Evolutionary conservation across 1,140 invertebrate species (phyloP), one percentile per base, ranked within the genome.

Genomic region (Reticulitermes speratus): DNA sequence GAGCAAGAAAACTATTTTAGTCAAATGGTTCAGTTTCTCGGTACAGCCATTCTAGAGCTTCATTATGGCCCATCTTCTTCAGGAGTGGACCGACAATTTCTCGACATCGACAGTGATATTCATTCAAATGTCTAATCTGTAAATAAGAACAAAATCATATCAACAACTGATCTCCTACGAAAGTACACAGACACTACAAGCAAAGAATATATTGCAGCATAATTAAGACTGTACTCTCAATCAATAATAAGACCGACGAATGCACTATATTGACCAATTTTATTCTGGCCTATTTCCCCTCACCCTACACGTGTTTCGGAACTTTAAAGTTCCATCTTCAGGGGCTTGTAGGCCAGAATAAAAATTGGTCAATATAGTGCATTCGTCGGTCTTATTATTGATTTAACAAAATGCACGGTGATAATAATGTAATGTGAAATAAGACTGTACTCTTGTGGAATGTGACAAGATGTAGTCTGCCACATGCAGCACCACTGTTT

Each of bases 41-140:
- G 87, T 94, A 90, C 25, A 98, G 91, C 96, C 97, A 98, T 16
- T 94, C 90, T 86, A 94, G 93, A 23, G 94, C 96, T 81, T 94
- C 93, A 2, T 89, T 88, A 86, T 95, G 92, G 0, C 93, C 93
- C 87, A 94, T 92, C 84, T 93, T 88, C 87, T 94, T 90, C 44
- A 98, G 91, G 85, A 96, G 91, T 1, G 95, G 93, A 0, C 95
- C 96, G 7, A 98, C 91, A 25, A 94, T 93, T 8, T 95, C 92
- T 75, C 95, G 92, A 85, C 96, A 96, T 87, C 93, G 91, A 11
- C 91, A 90, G 90, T 98, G 97, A 90, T 98, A 98, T 30, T 92
- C 90, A 89, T 98, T 96, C 59, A 98, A 88, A 91, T 95, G 95
- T 44, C 92, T 90, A 44, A 96, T 93, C 94, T 95, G 91, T 44